phyloP scores from a whole-genome alignment of 1,140 invertebrate species.

The Drosophila sp. region DNA sequence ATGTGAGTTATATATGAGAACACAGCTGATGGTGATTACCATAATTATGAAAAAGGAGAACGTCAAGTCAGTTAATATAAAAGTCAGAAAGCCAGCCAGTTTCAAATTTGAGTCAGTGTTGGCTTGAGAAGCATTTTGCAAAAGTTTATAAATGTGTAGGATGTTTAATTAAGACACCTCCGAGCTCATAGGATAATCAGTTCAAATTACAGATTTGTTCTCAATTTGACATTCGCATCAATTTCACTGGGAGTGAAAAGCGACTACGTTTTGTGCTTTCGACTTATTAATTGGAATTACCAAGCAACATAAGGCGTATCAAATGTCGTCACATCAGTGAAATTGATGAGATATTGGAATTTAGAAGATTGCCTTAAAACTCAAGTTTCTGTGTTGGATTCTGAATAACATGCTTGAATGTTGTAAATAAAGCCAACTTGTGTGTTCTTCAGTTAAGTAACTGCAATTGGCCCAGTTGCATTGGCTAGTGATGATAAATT shows the following conservation, averaged over 20 bases:
- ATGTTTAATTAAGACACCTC: neutral
- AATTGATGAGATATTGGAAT: neutral
- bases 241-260: neutral
- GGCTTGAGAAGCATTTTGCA: neutral
- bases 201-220: neutral
- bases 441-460: slow-evolving; percentile 7
- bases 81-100: neutral
- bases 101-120: too few species aligned
- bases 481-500: slow-evolving; percentile 50
- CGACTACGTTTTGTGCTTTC: neutral
- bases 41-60: slow-evolving; percentile 3
- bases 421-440: slow-evolving; percentile 18
- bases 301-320: neutral
- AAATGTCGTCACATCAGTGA: neutral
- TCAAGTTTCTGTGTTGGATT: slow-evolving; percentile 9
- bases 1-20: too few species aligned
- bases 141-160: neutral
- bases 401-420: slow-evolving; percentile 32
- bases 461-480: slow-evolving; percentile 56
- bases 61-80: neutral
- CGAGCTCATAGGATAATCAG: neutral
- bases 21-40: slow-evolving; percentile 1
- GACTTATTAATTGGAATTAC: neutral
- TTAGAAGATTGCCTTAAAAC: neutral
- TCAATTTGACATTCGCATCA: neutral